Percentiles rank a stretch among this genome's conserved stretches.
These are phyloP conservation scores for Chlamydotis undulata DNA, from an alignment of 2,113 vertebrate genomes.

Conservation along the genomic window DNA sequence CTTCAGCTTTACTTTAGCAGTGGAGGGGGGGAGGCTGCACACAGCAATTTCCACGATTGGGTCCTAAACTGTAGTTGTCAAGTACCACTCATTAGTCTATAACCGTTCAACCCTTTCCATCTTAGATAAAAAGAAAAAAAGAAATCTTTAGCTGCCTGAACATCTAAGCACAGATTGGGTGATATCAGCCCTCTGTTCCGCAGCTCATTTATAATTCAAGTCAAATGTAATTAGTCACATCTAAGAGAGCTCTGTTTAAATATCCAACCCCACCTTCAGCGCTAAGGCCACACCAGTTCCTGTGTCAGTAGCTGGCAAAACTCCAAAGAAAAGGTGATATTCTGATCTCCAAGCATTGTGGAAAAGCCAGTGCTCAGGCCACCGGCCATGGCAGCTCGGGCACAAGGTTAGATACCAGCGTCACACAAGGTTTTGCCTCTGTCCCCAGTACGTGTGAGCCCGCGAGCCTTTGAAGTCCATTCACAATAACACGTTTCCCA, in stretches of 20 bases:
- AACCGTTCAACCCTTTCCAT: not conserved
- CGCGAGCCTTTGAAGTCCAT: not conserved
- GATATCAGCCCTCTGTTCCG: not conserved
- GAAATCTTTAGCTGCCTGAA: not conserved
- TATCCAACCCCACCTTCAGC: not conserved
- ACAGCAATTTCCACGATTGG: not conserved
- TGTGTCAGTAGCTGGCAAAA: not conserved
- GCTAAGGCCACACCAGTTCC: not conserved
- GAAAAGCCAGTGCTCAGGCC: not conserved
- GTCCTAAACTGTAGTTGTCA: not conserved
- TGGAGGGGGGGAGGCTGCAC: not conserved
- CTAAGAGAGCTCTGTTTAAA: not conserved
- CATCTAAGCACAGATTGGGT: not conserved
- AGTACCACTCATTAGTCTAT: not conserved
- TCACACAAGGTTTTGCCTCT: not conserved
- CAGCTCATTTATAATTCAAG: not conserved
- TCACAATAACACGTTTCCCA: not conserved
- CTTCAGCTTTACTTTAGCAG: not conserved
- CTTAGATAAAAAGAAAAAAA: not conserved
- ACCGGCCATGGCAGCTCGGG: not conserved
- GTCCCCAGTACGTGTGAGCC: accelerated
- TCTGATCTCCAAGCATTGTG: not conserved
- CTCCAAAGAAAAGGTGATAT: not conserved
- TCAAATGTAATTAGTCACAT: not conserved
- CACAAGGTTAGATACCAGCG: not conserved